Evolutionary conservation across 2,797 vertebrate species (phyloP).

Genomic region (Antennarius maculatus): DNA sequence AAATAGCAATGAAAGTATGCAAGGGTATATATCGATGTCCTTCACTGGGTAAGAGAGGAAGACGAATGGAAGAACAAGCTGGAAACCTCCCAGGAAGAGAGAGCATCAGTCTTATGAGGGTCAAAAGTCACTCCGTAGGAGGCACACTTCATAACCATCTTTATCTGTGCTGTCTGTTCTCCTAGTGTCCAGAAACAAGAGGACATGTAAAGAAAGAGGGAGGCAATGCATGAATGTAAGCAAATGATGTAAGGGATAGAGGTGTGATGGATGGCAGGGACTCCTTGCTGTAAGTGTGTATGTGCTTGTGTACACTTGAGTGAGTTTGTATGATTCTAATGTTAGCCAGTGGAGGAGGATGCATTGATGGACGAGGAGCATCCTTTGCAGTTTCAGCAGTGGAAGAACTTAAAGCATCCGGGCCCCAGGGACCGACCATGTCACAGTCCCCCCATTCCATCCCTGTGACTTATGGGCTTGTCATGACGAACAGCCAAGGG

Average conservation of each 20-base stretch:
- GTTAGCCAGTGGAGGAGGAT: constrained; percentile 32
- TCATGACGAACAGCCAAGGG: constrained; percentile 66
- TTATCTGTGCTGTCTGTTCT: constrained; percentile 32
- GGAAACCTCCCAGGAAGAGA: constrained; percentile 38
- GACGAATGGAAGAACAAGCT: constrained; percentile 50
- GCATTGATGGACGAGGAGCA: constrained; percentile 66
- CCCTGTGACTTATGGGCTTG: constrained; percentile 75
- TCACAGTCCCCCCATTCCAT: constrained; percentile 57
- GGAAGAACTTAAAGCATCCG: constrained; percentile 71
- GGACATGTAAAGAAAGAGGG: constrained; percentile 14
- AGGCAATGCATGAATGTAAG: constrained; percentile 31
- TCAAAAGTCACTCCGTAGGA: constrained; percentile 46
- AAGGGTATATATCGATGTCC: constrained; percentile 14
- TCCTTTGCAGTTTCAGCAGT: constrained; percentile 75
- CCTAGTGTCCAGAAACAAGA: constrained; percentile 34
- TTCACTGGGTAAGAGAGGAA: constrained; percentile 17
- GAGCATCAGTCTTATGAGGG: constrained; percentile 42
- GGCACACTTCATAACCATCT: constrained; percentile 20
- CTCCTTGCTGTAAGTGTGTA: constrained; percentile 17
- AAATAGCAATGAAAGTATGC: constrained; percentile 14
- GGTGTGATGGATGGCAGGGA: constrained; percentile 54
- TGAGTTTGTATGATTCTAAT: constrained; percentile 13
- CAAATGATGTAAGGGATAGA: constrained; percentile 37
- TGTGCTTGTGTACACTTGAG: constrained; percentile 21
- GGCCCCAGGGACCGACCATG: constrained; percentile 64